Base-by-base conservation (phyloP, 2,888 invertebrate species). In the Leptinotarsa haldemani region DNA sequence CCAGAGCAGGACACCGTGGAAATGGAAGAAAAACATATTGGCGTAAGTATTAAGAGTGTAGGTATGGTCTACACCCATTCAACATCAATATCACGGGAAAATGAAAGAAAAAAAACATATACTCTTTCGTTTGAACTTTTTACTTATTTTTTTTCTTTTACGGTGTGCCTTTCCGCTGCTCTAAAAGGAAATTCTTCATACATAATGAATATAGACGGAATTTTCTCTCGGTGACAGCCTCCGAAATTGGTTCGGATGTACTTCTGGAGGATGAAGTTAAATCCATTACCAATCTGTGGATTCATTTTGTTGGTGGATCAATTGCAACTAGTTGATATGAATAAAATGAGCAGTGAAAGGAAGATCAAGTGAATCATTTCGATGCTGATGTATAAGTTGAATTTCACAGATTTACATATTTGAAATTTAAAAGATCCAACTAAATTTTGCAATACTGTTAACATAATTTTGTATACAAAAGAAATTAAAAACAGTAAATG, bases 171-270 rank as follows among this genome's bases (percentile, higher is more conserved):
- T 74, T 74, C 71, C 74, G 73, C 64, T 70, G 65, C 69, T 70
- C 68, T 69, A 73, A 70, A 75, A 77, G 74, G 72, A 73, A 74
- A 75, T 78, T 77, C 73, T 75, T 76, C 73, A 74, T 77, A 74
- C 74, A 73, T 73, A 77, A 77, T 77, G 77, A 77, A 77, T 77
- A 77, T 73, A 71, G 74, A 74, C 76, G 71, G 74, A 68, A 69
- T 74, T 56, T 73, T 73, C 65, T 73, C 67, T 77, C 64, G 70
- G 69, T 72, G 76, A 73, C 76, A 74, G 53, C 61, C 48, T 64
- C 50, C 65, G 64, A 66, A 70, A 75, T 70, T 75, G 75, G 68
- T 67, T 73, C 65, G 68, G 72, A 75, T 75, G 58, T 73, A 73
- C 68, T 70, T 73, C 67, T 46, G 46, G 70, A 63, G 71, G 61